Conservation (phyloP, 2,113 vertebrate genomes). For the Lucifuga dentata region DNA sequence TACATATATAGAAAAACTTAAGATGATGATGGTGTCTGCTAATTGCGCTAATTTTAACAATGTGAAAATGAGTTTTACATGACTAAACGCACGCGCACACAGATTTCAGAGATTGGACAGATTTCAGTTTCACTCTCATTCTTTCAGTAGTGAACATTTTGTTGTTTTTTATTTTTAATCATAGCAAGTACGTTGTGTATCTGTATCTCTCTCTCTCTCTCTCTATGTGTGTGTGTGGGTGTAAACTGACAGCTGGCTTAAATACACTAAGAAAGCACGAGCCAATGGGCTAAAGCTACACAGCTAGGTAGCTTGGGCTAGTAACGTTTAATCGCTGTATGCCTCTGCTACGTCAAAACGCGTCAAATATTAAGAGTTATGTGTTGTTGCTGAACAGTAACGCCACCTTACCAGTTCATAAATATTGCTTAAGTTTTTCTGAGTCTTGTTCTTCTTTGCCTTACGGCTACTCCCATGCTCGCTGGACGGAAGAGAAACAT, state of each 20-base stretch:
- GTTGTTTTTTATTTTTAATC: no score
- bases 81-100: no score
- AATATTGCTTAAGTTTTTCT: conserved; percentile 86
- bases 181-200: no score
- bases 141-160: no score
- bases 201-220: no score
- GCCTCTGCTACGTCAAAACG: neutral
- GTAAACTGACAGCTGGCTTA: neutral
- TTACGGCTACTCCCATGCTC: conserved; percentile 67
- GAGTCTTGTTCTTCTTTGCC: conserved; percentile 78
- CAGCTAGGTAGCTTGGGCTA: conserved; percentile 30
- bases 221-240: no score
- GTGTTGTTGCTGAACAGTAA: neutral
- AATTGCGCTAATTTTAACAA: no score
- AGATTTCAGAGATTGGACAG: no score
- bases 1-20: no score
- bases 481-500: conserved; percentile 40
- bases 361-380: neutral
- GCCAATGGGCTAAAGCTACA: conserved; percentile 1
- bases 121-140: no score
- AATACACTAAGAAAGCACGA: neutral
- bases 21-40: no score
- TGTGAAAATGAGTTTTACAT: no score
- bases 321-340: neutral
- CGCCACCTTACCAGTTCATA: conserved; percentile 84